phyloP scores from a whole-genome alignment of 2,113 vertebrate species.

The Pionites leucogaster region DNA sequence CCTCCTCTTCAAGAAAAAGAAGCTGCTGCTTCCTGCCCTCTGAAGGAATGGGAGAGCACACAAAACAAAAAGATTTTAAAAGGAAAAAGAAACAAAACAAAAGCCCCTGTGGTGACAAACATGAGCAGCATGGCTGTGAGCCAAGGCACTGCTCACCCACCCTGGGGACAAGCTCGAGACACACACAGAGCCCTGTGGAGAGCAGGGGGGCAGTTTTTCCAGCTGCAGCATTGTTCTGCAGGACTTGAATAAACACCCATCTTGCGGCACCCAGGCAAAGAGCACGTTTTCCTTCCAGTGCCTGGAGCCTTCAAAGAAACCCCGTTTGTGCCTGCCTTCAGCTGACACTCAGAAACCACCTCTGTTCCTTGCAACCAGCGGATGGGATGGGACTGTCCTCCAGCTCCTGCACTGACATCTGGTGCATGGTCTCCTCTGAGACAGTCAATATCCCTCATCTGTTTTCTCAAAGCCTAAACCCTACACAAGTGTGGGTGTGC shows the following conservation, averaged over 20 bases:
- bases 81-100: neutral
- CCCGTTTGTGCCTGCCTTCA: neutral
- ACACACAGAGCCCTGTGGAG: neutral
- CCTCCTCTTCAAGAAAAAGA: neutral
- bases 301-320: neutral
- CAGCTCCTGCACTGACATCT: neutral
- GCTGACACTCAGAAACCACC: neutral
- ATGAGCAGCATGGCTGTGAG: neutral
- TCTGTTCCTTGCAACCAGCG: neutral
- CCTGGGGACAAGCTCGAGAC: neutral
- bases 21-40: neutral
- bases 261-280: neutral
- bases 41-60: neutral
- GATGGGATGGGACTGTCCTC: neutral
- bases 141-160: neutral
- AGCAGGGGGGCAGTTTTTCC: neutral
- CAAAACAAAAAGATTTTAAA: neutral
- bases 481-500: neutral
- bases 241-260: conserved; percentile 36
- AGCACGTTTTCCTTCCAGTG: neutral
- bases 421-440: neutral
- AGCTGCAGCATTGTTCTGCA: neutral
- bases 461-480: neutral
- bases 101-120: conserved; percentile 19
- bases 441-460: neutral